Percentiles rank a stretch among this genome's conserved stretches.
Conservation (phyloP, 2,797 vertebrate genomes). For the Picus viridis region DNA sequence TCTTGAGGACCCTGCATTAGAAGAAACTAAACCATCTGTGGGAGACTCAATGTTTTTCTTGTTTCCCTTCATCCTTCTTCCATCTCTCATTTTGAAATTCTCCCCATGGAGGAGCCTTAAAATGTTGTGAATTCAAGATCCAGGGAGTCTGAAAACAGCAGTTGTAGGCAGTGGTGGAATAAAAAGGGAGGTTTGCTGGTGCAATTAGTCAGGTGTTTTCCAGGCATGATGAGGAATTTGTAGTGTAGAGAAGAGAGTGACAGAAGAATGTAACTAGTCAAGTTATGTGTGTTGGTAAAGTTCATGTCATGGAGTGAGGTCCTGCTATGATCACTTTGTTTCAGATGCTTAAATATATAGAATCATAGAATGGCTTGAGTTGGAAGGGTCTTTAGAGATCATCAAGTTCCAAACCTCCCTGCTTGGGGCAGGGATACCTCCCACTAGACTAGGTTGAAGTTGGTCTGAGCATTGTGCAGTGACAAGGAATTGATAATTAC, state of each 20-base stretch:
- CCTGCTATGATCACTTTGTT: neutral
- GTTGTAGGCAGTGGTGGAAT: neutral
- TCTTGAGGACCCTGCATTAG: neutral
- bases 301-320: rapidly evolving
- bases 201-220: constrained; percentile 8
- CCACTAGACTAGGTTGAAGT: neutral
- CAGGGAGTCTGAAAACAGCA: constrained; percentile 8
- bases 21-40: neutral
- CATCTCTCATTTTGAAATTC: constrained; percentile 17
- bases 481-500: neutral
- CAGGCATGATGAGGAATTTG: neutral
- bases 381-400: too few species aligned
- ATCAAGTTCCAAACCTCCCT: too few species aligned
- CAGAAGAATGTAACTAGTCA: neutral
- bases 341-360: neutral
- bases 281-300: neutral
- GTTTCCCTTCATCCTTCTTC: constrained; percentile 3
- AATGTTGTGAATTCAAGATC: constrained; percentile 40
- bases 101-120: neutral
- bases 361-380: too few species aligned
- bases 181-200: neutral
- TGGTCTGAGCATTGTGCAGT: neutral
- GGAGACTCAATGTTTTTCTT: constrained; percentile 16
- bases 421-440: too few species aligned
- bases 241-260: neutral